These are phyloP conservation scores for Crotalus tigris DNA, from an alignment of 2,113 vertebrate species.

Conservation along the genomic window DNA sequence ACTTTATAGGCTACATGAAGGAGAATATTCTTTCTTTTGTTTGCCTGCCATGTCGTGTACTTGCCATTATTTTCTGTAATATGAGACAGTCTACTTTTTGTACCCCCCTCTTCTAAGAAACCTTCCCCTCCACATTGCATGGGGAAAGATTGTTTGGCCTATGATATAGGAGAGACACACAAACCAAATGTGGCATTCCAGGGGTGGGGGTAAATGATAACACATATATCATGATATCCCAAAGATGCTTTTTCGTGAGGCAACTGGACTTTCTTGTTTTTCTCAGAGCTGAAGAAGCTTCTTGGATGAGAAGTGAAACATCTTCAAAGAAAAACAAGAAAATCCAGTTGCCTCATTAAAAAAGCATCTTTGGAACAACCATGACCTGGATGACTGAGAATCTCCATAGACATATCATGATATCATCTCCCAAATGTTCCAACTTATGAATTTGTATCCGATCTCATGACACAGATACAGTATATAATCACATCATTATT, in stretches of 20 bases:
- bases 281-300: too few species aligned
- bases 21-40: background rate
- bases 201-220: background rate
- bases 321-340: too few species aligned
- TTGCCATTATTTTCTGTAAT: background rate
- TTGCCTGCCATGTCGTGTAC: background rate
- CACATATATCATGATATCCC: background rate
- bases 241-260: too few species aligned
- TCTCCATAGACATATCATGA: background rate
- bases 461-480: background rate
- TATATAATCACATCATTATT: background rate
- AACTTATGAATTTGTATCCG: background rate
- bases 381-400: too few species aligned
- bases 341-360: too few species aligned
- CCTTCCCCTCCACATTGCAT: background rate
- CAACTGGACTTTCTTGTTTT: too few species aligned
- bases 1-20: background rate
- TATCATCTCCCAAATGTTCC: background rate
- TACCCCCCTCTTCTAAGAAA: background rate
- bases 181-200: background rate
- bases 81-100: background rate
- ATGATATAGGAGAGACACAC: background rate
- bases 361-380: too few species aligned
- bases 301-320: too few species aligned
- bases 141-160: background rate